These are phyloP conservation scores for Formica selysi DNA, from an alignment of 1,140 invertebrate species.

Conservation along the genomic window DNA sequence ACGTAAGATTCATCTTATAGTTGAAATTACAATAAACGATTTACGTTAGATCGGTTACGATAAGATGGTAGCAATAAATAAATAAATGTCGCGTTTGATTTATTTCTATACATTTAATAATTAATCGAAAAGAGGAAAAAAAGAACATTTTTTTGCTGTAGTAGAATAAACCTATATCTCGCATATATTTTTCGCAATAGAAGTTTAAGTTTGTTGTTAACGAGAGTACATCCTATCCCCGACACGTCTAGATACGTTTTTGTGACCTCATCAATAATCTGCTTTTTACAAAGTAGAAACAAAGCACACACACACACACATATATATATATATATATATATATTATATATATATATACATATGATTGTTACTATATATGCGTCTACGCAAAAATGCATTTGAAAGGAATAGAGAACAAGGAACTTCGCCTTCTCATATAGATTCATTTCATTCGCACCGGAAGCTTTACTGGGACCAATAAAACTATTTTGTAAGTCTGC, in stretches of 20 bases:
- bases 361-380: conserved; percentile 2
- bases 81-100: conserved; percentile 28
- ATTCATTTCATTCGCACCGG: conserved; percentile 53
- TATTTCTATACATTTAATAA: conserved; percentile 33
- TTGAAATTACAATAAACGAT: conserved; percentile 42
- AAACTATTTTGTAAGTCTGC: conserved; percentile 66
- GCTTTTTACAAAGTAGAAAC: conserved; percentile 38
- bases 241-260: neutral
- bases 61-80: conserved; percentile 53
- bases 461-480: conserved; percentile 74
- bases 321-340: neutral
- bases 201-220: conserved; percentile 39
- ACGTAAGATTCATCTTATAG: conserved; percentile 47
- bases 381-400: neutral
- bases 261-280: conserved; percentile 17
- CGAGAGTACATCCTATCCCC: neutral
- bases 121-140: conserved; percentile 32
- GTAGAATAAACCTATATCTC: conserved; percentile 35
- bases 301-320: neutral
- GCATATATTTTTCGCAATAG: conserved; percentile 39
- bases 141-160: conserved; percentile 34
- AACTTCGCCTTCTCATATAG: conserved; percentile 35
- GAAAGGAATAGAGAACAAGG: conserved; percentile 2
- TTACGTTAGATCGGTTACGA: conserved; percentile 11
- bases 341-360: too few species aligned